Evolutionary conservation across 2,888 invertebrate species (phyloP), one percentile per base, ranked within the genome.

Genomic region (Physocephala rufipes): DNA sequence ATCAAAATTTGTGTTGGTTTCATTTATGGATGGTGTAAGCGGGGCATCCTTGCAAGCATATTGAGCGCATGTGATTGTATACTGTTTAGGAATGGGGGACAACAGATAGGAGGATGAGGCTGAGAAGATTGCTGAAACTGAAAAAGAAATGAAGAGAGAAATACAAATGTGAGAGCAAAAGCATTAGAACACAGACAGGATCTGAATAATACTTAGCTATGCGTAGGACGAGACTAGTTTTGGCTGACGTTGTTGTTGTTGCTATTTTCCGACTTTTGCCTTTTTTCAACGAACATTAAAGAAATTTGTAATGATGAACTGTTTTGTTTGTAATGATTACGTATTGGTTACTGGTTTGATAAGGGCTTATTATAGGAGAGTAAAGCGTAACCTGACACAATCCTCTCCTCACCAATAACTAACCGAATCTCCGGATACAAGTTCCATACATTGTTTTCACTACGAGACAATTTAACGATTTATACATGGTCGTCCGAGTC

Each of bases 251-350:
- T 58, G 58, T 21, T 58, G n/a, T 53, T 53, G 53, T 53, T 53
- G 21, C 62, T 69, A 55, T 63, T 45, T 70, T 53, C 70, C 36
- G 4, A 70, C 63, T 70, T 70, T 64, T 70, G 70, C 70, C 63
- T 2, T 63, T 55, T 70, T 55, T 70, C 70, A 70, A 70, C 55
- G 63, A 70, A 70, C 69, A 64, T 63, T 70, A 64, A 51, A 63
- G 61, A 53, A 58, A 24, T 58, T 28, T 58, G 21, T 28, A 58
- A 58, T 58, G 58, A 58, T 16, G 28, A 58, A 58, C 58, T 26
- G 28, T 69, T 53, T 36, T 36, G 43, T n/a, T n/a, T n/a, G n/a
- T n/a, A n/a, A n/a, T n/a, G n/a, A n/a, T n/a, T n/a, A n/a, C n/a
- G n/a, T n/a, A n/a, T n/a, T n/a, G n/a, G n/a, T n/a, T n/a, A n/a